These are phyloP conservation scores for Chamaetylas fuelleborni DNA, from an alignment of 2,113 vertebrate species.

Conservation along the genomic window DNA sequence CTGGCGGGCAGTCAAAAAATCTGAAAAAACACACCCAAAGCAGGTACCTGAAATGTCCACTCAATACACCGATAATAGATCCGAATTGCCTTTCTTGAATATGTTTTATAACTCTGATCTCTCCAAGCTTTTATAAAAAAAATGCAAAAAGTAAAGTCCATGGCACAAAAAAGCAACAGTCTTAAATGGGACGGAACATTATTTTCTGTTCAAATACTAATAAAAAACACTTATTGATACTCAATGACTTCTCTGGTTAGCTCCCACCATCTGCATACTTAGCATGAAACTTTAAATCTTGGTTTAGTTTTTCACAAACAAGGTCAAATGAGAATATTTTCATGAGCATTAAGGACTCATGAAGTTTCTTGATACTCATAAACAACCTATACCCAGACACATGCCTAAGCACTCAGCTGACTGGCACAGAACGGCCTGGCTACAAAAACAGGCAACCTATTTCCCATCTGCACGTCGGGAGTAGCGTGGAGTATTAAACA, in stretches of 20 bases:
- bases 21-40: accelerated
- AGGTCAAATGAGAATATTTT: background rate
- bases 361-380: accelerated
- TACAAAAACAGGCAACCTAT: background rate
- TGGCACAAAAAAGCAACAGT: background rate
- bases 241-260: background rate
- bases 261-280: background rate
- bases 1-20: background rate
- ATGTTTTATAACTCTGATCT: background rate
- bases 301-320: background rate
- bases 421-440: background rate
- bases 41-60: background rate
- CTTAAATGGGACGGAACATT: background rate
- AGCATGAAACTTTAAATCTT: background rate
- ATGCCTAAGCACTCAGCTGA: background rate
- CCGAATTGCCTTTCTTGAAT: background rate
- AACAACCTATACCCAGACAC: background rate
- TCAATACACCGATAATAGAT: accelerated
- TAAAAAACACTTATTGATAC: background rate
- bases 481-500: background rate
- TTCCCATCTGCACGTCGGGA: accelerated
- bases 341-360: accelerated
- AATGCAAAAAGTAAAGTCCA: accelerated
- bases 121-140: background rate
- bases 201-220: background rate